These are phyloP conservation scores for Peromyscus aztecus DNA, from an alignment of 2,797 vertebrate species.

Conservation along the genomic window DNA sequence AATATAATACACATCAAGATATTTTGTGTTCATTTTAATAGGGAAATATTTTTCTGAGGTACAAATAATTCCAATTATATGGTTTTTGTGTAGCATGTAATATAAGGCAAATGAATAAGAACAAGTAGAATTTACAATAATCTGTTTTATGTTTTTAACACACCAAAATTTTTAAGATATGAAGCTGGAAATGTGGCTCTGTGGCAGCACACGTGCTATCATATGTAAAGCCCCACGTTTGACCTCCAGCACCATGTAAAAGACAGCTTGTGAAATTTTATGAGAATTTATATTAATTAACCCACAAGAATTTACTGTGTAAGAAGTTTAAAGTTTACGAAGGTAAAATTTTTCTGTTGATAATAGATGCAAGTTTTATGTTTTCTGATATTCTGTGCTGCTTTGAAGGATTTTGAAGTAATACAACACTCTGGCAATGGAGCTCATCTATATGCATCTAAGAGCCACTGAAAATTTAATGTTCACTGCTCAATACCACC, in stretches of 20 bases:
- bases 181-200: neutral
- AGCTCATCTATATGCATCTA: neutral
- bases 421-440: neutral
- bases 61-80: neutral
- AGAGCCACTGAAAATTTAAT: neutral
- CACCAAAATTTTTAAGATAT: neutral
- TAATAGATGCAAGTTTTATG: neutral
- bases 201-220: neutral
- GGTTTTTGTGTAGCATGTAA: neutral
- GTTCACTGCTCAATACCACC: neutral
- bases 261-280: neutral
- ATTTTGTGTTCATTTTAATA: neutral
- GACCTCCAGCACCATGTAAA: neutral
- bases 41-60: neutral
- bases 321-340: neutral
- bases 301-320: neutral
- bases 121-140: neutral
- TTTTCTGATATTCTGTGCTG: conserved; percentile 33
- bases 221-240: neutral
- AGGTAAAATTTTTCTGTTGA: neutral
- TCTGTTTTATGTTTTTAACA: neutral
- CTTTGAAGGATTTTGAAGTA: conserved; percentile 21
- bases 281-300: neutral
- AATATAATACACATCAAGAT: neutral
- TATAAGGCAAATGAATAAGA: neutral